Percentiles rank a stretch among this genome's conserved stretches.
Conservation (phyloP, 2,888 invertebrate species). For the Drosophila robusta region DNA sequence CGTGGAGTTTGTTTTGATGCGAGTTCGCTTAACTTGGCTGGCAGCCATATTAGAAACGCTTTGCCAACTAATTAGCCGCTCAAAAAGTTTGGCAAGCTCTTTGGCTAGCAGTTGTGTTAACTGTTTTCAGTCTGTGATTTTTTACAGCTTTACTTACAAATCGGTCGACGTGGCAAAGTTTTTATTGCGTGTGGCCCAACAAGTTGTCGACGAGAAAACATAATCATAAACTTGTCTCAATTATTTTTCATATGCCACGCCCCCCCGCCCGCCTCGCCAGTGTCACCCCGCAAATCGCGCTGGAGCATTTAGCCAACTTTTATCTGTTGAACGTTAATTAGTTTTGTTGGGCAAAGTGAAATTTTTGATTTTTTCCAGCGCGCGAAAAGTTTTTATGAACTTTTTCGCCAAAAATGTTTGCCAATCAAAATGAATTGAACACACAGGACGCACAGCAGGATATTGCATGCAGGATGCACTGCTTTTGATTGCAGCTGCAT, state of each 20-base stretch:
- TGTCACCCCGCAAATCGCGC: constrained; percentile 1
- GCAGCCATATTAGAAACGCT: constrained; percentile 56
- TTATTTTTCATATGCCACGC: constrained; percentile 77
- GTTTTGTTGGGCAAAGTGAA: constrained; percentile 82
- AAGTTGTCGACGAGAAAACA: constrained; percentile 56
- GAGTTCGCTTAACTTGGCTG: constrained; percentile 59
- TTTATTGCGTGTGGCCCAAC: constrained; percentile 68
- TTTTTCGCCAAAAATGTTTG: constrained; percentile 66
- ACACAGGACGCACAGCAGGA: constrained; percentile 45
- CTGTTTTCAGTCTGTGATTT: constrained; percentile 78
- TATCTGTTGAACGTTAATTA: constrained; percentile 83
- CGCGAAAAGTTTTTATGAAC: constrained; percentile 63
- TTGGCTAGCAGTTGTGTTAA: constrained; percentile 45
- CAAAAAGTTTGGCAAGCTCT: constrained; percentile 46
- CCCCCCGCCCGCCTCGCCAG: not conserved
- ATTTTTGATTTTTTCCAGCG: constrained; percentile 77
- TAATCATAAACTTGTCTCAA: constrained; percentile 80
- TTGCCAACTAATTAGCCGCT: constrained; percentile 70
- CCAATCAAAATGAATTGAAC: constrained; percentile 83
- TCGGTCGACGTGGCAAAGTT: constrained; percentile 56
- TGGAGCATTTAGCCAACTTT: constrained; percentile 68
- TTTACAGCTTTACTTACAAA: constrained; percentile 77
- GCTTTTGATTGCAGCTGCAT: constrained; percentile 75
- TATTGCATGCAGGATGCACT: constrained; percentile 38
- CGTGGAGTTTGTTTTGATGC: constrained; percentile 51